These are phyloP conservation scores for Ceuthmochares aereus DNA, from an alignment of 2,113 vertebrate species.

Conservation along the genomic window DNA sequence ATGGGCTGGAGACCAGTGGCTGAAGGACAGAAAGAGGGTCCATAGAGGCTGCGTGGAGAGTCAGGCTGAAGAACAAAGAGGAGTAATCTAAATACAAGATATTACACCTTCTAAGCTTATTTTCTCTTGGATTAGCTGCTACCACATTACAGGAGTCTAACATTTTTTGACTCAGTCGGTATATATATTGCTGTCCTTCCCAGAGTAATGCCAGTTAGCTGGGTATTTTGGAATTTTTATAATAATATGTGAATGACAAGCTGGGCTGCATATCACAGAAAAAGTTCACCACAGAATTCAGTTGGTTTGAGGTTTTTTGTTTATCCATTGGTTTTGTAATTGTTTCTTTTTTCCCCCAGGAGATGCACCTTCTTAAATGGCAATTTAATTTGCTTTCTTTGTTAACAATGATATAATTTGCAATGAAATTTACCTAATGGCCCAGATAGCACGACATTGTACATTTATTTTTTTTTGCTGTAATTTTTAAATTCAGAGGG, in stretches of 20 bases:
- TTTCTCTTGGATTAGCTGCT: not conserved
- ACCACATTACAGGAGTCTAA: not conserved
- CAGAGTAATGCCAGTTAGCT: not conserved
- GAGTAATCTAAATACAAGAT: not conserved
- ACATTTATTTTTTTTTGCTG: not conserved
- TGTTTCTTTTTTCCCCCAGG: rapidly evolving
- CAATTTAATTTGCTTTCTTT: not conserved
- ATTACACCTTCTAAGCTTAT: not conserved
- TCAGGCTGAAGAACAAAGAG: not conserved
- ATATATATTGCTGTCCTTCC: not conserved
- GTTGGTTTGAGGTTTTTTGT: not conserved
- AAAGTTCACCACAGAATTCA: not conserved
- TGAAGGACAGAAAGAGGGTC: not conserved
- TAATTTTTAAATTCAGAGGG: not conserved
- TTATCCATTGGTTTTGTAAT: not conserved
- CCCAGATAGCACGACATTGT: not conserved
- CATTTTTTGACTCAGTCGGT: not conserved
- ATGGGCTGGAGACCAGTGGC: not conserved
- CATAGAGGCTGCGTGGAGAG: not conserved
- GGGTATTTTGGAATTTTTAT: not conserved
- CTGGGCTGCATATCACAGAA: not conserved
- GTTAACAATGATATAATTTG: not conserved
- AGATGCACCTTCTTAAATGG: not conserved
- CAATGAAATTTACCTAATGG: not conserved
- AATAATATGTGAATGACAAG: not conserved